Conservation (phyloP, 2,888 invertebrate species). For the Sinopyrophorus schimmeli region DNA sequence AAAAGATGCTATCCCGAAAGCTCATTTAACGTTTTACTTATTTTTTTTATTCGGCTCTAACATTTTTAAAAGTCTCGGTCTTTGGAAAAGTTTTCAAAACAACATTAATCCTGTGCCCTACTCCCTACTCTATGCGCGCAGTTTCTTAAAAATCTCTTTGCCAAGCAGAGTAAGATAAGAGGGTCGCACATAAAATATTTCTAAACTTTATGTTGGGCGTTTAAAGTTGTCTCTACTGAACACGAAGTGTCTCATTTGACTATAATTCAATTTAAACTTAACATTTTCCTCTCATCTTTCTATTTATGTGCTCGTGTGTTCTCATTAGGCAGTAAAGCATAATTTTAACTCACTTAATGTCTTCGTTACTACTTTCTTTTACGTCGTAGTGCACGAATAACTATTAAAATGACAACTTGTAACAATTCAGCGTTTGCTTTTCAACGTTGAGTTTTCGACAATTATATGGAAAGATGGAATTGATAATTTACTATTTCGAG, state of each 20-base stretch:
- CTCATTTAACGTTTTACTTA: constrained; percentile 19
- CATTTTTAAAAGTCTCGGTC: constrained; percentile 12
- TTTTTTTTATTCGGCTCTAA: too few species aligned
- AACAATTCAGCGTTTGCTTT: too few species aligned
- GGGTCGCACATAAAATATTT: constrained; percentile 15
- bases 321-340: constrained; percentile 25
- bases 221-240: constrained; percentile 9
- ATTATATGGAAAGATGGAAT: too few species aligned
- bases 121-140: constrained; percentile 1
- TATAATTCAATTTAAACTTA: constrained; percentile 25
- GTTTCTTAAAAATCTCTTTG: constrained; percentile 20
- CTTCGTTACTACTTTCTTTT: too few species aligned
- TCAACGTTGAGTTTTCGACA: too few species aligned
- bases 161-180: constrained; percentile 18
- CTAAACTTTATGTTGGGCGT: constrained; percentile 17
- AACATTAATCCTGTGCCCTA: constrained; percentile 16
- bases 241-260: constrained; percentile 14
- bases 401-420: too few species aligned
- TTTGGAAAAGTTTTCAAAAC: constrained; percentile 18
- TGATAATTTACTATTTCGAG: too few species aligned
- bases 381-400: too few species aligned
- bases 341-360: too few species aligned
- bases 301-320: constrained; percentile 23
- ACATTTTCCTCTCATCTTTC: constrained; percentile 24
- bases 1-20: constrained; percentile 20